phyloP scores from a whole-genome alignment of 2,113 vertebrate genomes.

The Grammomys dolichurus region DNA sequence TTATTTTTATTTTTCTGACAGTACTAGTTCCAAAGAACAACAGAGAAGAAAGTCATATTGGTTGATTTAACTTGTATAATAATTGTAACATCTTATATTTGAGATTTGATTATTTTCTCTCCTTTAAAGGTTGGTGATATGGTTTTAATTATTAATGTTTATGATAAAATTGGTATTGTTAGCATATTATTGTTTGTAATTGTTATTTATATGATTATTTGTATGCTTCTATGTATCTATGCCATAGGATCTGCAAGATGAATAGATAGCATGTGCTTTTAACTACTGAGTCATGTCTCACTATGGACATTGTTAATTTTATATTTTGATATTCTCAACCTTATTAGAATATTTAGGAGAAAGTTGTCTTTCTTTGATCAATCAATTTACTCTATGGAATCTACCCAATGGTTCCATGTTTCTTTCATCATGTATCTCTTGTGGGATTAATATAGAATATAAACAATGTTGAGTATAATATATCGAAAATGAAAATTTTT shows the following conservation, averaged over 20 bases:
- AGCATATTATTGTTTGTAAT: not conserved
- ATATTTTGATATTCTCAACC: not conserved
- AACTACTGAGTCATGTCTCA: not conserved
- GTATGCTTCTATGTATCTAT: not conserved
- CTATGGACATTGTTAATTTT: not conserved
- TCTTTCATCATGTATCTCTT: not conserved
- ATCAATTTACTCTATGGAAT: not conserved
- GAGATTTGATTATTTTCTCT: not conserved
- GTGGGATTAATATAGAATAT: not conserved
- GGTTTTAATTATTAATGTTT: not conserved
- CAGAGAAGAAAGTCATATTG: not conserved
- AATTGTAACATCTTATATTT: not conserved
- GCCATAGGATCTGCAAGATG: not conserved
- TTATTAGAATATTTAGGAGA: slow-evolving; percentile 21
- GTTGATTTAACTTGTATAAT: not conserved
- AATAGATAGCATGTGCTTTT: not conserved
- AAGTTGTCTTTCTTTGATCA: slow-evolving; percentile 1
- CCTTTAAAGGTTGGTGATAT: not conserved
- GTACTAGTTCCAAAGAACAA: not conserved
- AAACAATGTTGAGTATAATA: not conserved
- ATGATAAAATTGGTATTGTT: not conserved
- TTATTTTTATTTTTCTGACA: not conserved
- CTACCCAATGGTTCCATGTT: not conserved
- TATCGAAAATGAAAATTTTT: not conserved
- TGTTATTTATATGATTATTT: not conserved